phyloP scores from a whole-genome alignment of 2,113 vertebrate genomes.

The Eidolon helvum region DNA sequence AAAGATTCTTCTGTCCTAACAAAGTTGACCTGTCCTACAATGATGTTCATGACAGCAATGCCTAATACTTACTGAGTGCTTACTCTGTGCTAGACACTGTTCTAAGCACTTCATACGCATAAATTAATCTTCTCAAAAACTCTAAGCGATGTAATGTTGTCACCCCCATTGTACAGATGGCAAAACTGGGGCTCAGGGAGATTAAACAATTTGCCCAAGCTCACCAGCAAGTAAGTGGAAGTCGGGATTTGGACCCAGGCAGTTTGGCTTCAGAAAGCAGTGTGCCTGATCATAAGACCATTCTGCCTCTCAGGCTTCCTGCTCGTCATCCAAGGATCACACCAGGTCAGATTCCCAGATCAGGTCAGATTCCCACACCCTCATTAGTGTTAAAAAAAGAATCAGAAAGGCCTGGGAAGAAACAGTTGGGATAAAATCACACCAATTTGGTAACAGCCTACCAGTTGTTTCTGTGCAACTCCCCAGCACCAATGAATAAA shows the following conservation, averaged over 20 bases:
- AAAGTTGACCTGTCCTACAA: not conserved
- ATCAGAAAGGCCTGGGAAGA: constrained; percentile 71
- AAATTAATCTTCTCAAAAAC: not conserved
- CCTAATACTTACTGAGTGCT: not conserved
- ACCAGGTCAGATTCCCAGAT: constrained; percentile 58
- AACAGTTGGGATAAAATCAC: constrained; percentile 61
- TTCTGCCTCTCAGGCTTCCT: constrained; percentile 34
- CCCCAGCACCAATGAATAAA: constrained; percentile 23
- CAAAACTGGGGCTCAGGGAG: not conserved
- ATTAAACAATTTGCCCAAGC: not conserved
- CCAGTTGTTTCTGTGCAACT: constrained; percentile 43
- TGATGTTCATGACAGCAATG: not conserved
- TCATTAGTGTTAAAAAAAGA: constrained; percentile 65
- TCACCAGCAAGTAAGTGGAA: not conserved
- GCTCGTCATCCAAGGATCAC: constrained; percentile 36
- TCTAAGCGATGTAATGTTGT: not conserved
- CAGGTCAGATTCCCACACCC: constrained; percentile 77
- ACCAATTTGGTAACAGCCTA: constrained; percentile 55
- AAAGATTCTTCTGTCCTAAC: not conserved
- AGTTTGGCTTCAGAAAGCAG: not conserved
- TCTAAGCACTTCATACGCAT: not conserved
- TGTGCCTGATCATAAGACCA: not conserved
- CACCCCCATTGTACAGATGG: not conserved
- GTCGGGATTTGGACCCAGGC: not conserved
- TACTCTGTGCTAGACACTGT: not conserved